Conservation (phyloP, 2,888 invertebrate species). For the Troglohyphantes excavatus region DNA sequence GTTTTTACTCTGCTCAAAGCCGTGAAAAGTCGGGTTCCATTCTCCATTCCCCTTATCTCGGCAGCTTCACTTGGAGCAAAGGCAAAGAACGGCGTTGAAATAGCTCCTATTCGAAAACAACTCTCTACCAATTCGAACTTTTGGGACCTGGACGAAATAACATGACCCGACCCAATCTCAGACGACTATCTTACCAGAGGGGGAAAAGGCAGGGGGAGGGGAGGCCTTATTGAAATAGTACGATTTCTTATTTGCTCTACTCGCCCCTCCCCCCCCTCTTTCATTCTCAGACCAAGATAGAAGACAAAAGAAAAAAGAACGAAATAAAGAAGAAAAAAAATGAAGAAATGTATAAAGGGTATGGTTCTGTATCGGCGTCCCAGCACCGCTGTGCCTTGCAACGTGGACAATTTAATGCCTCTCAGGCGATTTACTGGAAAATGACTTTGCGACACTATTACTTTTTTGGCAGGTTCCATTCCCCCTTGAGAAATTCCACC, state of each 20-base stretch:
- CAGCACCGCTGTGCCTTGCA: slow-evolving; percentile 50
- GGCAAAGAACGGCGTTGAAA: slow-evolving; percentile 32
- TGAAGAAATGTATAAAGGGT: slow-evolving; percentile 63
- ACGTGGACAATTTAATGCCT: slow-evolving; percentile 78
- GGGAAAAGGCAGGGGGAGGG: too few species aligned
- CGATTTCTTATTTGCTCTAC: slow-evolving; percentile 69
- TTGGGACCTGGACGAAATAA: slow-evolving; percentile 56
- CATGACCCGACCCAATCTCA: slow-evolving; percentile 68
- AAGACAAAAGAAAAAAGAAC: slow-evolving; percentile 63
- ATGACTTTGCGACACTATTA: slow-evolving; percentile 79
- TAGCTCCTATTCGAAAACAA: slow-evolving; percentile 37
- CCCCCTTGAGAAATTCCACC: slow-evolving; percentile 72
- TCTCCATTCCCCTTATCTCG: slow-evolving; percentile 15
- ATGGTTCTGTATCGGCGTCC: slow-evolving; percentile 46
- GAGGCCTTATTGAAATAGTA: slow-evolving; percentile 75
- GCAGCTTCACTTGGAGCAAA: slow-evolving; percentile 13
- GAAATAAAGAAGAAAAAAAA: slow-evolving; percentile 38
- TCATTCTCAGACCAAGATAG: slow-evolving; percentile 35
- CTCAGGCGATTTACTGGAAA: slow-evolving; percentile 79
- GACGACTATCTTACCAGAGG: slow-evolving; percentile 11
- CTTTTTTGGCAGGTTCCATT: slow-evolving; percentile 78
- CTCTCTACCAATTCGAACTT: slow-evolving; percentile 63
- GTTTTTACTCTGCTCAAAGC: not conserved
- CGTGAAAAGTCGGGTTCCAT: not conserved
- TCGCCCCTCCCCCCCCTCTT: slow-evolving; percentile 34